phyloP scores from a whole-genome alignment of 2,113 vertebrate genomes.

The Crypturellus undulatus region DNA sequence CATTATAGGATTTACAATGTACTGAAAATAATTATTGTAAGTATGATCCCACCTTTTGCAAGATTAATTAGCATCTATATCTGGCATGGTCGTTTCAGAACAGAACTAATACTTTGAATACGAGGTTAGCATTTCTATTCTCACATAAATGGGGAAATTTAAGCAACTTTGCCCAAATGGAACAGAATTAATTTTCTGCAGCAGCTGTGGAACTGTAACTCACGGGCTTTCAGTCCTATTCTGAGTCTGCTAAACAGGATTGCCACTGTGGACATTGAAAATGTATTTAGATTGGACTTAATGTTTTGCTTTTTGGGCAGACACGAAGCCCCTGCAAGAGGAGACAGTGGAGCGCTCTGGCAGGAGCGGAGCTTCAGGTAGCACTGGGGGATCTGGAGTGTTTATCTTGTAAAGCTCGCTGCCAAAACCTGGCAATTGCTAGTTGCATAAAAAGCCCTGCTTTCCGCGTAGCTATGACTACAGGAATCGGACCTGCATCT shows the following conservation, averaged over 20 bases:
- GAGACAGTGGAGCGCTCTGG: neutral
- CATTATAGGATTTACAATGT: neutral
- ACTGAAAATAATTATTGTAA: neutral
- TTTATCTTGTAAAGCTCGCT: neutral
- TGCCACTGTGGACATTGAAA: neutral
- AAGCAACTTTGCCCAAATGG: neutral
- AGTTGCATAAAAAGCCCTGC: conserved; percentile 5
- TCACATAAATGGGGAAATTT: neutral
- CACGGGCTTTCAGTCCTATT: neutral
- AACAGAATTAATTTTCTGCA: conserved; percentile 3
- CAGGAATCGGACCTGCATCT: neutral
- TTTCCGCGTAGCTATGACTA: conserved; percentile 47
- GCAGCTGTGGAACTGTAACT: neutral
- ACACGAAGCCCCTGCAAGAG: neutral
- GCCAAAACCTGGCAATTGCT: neutral
- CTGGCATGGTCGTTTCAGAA: neutral
- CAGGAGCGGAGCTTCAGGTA: neutral
- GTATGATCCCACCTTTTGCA: neutral
- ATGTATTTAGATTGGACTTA: neutral
- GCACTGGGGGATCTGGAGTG: neutral
- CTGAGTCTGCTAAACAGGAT: neutral
- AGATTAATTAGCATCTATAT: neutral
- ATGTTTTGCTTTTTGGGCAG: neutral
- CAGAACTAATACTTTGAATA: neutral
- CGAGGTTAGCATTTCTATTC: neutral